These are phyloP conservation scores for Aporrectodea caliginosa DNA, from an alignment of 1,140 invertebrate genomes.

Conservation along the genomic window DNA sequence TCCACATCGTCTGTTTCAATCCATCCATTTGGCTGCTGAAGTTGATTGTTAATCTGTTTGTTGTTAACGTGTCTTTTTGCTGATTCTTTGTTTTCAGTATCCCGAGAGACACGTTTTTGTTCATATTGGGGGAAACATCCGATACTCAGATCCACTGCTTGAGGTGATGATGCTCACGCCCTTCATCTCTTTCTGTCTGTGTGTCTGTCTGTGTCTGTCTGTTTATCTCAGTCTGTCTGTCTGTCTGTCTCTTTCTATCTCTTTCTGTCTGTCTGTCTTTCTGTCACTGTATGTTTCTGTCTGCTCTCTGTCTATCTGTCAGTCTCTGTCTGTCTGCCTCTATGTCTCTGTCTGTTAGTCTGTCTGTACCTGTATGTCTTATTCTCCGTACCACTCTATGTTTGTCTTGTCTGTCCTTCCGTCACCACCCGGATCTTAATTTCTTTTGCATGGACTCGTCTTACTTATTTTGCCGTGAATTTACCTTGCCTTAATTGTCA, in stretches of 20 bases:
- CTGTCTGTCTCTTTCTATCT: neutral
- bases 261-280: slow-evolving; percentile 14
- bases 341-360: slow-evolving; percentile 5
- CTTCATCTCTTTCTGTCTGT: neutral
- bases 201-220: neutral
- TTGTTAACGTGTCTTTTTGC: no score
- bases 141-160: slow-evolving; percentile 87
- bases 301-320: slow-evolving; percentile 27
- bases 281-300: slow-evolving; percentile 11
- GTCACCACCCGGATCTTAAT: no score
- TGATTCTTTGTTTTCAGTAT: slow-evolving; percentile 17
- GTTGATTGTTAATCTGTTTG: neutral
- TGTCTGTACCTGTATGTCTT: no score
- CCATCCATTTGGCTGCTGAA: neutral
- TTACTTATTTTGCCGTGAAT: no score
- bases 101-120: slow-evolving; percentile 87
- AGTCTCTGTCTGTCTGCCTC: neutral
- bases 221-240: neutral
- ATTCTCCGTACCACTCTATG: no score
- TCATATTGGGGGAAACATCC: slow-evolving; percentile 87
- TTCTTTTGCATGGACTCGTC: no score
- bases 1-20: neutral
- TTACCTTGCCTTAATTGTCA: no score
- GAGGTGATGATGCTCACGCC: no score
- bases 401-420: no score